A percentile compares a stretch with the other conserved stretches of the same genome.
Conservation (phyloP, 2,113 vertebrate species). For the Bagarius yarrelli region DNA sequence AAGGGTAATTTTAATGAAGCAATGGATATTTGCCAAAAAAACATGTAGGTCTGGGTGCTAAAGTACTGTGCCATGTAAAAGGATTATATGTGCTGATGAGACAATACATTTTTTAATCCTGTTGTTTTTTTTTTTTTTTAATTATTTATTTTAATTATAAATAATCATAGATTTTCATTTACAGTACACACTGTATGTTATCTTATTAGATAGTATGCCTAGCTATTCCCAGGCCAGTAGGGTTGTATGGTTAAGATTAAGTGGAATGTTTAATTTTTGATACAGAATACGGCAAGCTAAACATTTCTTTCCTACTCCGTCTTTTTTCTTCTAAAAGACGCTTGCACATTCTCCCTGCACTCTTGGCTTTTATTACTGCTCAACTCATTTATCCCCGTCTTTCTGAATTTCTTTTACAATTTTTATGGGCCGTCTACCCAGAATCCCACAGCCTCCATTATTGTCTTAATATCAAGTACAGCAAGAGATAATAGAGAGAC, state of each 20-base stretch:
- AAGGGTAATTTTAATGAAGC: conserved; percentile 50
- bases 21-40: conserved; percentile 39
- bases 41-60: background rate
- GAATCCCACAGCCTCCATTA: conserved; percentile 89
- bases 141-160: background rate
- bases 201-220: background rate
- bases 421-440: conserved; percentile 81
- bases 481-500: conserved; percentile 88
- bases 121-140: background rate
- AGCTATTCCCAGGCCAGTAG: conserved; percentile 51
- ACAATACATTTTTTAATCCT: conserved; percentile 12
- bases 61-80: conserved; percentile 3
- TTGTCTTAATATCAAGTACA: conserved; percentile 92
- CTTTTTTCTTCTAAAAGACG: conserved; percentile 73
- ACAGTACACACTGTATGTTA: background rate
- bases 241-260: conserved; percentile 72
- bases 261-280: conserved; percentile 70
- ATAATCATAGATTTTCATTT: background rate
- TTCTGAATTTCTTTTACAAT: conserved; percentile 77
- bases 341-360: conserved; percentile 69
- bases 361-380: conserved; percentile 69
- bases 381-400: conserved; percentile 59
- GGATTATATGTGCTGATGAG: background rate
- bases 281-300: background rate
- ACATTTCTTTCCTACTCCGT: conserved; percentile 70